Conservation (phyloP, 2,113 vertebrate species). For the Microcebus murinus region DNA sequence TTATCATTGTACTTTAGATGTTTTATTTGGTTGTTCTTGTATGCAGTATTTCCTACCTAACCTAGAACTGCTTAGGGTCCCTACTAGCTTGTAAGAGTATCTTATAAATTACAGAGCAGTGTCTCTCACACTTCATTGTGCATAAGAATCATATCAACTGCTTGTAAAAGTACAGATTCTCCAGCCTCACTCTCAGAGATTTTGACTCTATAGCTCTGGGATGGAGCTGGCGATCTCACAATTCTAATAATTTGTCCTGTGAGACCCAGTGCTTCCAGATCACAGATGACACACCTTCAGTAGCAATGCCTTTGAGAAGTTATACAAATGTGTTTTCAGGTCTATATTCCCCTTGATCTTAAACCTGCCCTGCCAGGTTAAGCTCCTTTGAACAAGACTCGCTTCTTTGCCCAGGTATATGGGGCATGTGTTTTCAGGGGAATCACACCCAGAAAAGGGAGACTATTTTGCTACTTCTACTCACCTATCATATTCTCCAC, state of each 20-base stretch:
- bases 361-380: not conserved
- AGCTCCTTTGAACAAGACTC: not conserved
- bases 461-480: not conserved
- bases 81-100: not conserved
- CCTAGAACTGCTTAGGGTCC: not conserved
- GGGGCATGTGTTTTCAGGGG: not conserved
- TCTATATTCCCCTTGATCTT: not conserved
- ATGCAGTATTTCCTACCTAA: not conserved
- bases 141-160: not conserved
- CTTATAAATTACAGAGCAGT: not conserved
- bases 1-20: not conserved
- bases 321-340: not conserved
- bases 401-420: not conserved
- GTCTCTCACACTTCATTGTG: not conserved
- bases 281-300: not conserved
- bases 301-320: not conserved
- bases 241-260: not conserved
- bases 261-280: not conserved
- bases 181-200: not conserved
- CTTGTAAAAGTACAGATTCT: not conserved
- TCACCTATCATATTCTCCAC: not conserved
- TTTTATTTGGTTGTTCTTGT: not conserved
- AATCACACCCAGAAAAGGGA: not conserved
- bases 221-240: not conserved
- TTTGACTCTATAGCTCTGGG: not conserved